phyloP scores from a whole-genome alignment of 2,888 invertebrate genomes.

The Pyrochroa serraticornis region DNA sequence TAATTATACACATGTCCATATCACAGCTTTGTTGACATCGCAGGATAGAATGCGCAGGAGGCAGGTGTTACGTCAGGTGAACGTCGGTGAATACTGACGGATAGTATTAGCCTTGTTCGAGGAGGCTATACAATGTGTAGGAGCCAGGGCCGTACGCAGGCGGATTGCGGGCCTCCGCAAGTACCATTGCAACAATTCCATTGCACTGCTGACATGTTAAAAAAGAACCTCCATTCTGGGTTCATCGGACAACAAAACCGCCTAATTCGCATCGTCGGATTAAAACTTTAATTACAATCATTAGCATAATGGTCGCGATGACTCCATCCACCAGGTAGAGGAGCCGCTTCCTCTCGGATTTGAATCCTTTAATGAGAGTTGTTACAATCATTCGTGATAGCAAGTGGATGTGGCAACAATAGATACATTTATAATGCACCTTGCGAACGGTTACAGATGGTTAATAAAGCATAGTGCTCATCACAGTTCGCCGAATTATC shows the following conservation, averaged over 20 bases:
- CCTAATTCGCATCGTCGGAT: too few relatives aligned
- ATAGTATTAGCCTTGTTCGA: constrained; percentile 45
- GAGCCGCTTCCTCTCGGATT: too few relatives aligned
- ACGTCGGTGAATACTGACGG: constrained; percentile 52
- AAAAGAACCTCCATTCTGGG: too few relatives aligned
- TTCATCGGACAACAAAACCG: too few relatives aligned
- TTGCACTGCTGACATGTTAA: too few relatives aligned
- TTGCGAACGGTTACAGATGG: constrained; percentile 44
- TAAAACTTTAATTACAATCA: too few relatives aligned
- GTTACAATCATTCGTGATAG: too few relatives aligned
- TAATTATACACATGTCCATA: neutral
- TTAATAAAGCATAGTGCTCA: constrained; percentile 41
- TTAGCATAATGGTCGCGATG: too few relatives aligned
- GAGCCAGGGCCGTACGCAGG: constrained; percentile 51
- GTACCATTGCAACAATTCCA: too few relatives aligned
- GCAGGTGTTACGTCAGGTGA: constrained; percentile 57
- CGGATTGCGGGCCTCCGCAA: constrained; percentile 30
- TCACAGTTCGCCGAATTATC: constrained; percentile 27
- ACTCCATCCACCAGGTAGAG: too few relatives aligned
- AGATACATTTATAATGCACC: constrained; percentile 40
- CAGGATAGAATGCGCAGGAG: constrained; percentile 32
- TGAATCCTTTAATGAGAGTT: too few relatives aligned
- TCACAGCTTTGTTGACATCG: constrained; percentile 22
- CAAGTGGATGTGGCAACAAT: constrained; percentile 4
- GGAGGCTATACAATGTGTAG: constrained; percentile 43